Conservation (phyloP, 2,113 vertebrate genomes). For the Panthera tigris region DNA sequence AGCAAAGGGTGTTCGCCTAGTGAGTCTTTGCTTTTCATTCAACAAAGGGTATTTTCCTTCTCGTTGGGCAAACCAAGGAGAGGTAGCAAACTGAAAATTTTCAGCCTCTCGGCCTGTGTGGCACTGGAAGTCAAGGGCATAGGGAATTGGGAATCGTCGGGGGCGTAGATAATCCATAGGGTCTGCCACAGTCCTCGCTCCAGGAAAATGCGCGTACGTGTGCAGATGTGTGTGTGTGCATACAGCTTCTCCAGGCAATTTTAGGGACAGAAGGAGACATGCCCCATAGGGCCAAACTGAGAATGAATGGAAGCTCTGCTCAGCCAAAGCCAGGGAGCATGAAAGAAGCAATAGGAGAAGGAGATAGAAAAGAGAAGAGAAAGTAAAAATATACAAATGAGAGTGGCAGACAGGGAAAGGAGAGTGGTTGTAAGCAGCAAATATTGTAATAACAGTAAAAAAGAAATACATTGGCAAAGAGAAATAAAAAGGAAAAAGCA, state of each 20-base stretch:
- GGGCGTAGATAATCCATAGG: background rate
- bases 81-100: background rate
- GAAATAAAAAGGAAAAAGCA: background rate
- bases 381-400: background rate
- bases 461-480: background rate
- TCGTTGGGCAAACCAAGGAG: background rate
- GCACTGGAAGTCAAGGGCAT: background rate
- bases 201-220: background rate
- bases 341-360: background rate
- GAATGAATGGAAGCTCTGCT: background rate
- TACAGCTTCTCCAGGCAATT: background rate
- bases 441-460: background rate
- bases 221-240: background rate
- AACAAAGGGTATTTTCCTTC: background rate
- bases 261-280: rapidly evolving
- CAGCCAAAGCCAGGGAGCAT: background rate
- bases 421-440: background rate
- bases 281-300: background rate
- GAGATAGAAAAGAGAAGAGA: background rate
- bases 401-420: background rate
- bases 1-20: background rate
- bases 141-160: background rate
- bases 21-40: background rate
- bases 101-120: background rate
- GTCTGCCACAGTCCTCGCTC: background rate